Evolutionary conservation across 2,113 vertebrate genomes (phyloP).

Genomic region (Paedocypris sp.): DNA sequence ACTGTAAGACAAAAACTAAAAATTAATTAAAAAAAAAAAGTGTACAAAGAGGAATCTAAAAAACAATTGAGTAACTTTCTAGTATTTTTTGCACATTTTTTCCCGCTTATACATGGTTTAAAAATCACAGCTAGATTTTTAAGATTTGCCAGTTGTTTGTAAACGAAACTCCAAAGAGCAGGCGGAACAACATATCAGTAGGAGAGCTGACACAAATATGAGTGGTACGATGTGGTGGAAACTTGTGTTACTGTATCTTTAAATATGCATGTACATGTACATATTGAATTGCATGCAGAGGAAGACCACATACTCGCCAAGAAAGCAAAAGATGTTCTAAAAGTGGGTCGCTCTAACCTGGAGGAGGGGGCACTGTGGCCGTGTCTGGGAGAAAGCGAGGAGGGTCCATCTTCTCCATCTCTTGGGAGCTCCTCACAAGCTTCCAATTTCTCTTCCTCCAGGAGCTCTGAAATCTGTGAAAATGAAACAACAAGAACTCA

Average conservation of each 20-base stretch:
- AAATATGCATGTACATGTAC: neutral
- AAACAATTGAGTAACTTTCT: too few species aligned
- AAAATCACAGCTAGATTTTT: too few species aligned
- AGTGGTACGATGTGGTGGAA: neutral
- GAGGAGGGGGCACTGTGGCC: conserved; percentile 30
- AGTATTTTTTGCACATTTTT: too few species aligned
- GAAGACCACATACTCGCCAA: neutral
- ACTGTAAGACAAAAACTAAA: too few species aligned
- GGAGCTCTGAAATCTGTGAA: conserved; percentile 79
- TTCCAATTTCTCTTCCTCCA: conserved; percentile 88
- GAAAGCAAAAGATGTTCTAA: neutral
- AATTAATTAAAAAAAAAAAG: too few species aligned
- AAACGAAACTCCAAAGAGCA: neutral
- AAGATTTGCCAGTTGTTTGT: neutral
- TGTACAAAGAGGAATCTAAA: too few species aligned
- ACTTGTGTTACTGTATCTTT: neutral
- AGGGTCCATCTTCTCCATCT: conserved; percentile 71
- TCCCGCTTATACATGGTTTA: too few species aligned
- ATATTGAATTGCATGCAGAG: neutral
- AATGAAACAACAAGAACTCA: neutral
- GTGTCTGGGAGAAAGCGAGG: conserved; percentile 24
- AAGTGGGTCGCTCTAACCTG: conserved; percentile 28
- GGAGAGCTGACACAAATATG: neutral
- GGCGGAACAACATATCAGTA: neutral
- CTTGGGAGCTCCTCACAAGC: conserved; percentile 85